Conservation (phyloP, 2,888 invertebrate genomes). For the Habroteleia sp. region DNA sequence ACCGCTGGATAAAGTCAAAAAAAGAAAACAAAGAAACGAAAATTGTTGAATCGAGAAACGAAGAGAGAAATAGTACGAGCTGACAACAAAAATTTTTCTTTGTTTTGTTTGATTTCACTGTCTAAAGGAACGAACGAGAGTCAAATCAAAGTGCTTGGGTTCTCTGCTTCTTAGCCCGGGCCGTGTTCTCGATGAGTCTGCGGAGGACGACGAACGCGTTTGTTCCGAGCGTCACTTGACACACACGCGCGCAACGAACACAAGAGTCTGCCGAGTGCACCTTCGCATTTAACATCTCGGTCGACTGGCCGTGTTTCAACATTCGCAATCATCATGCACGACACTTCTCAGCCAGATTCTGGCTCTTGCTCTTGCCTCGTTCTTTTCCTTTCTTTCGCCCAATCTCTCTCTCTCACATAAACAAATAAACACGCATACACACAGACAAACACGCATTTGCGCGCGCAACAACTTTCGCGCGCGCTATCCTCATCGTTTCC, state of each 20-base stretch:
- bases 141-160: conserved; percentile 63
- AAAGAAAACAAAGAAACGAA: conserved; percentile 64
- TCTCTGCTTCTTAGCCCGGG: conserved; percentile 67
- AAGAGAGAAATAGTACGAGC: conserved; percentile 63
- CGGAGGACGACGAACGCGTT: conserved; percentile 45
- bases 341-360: conserved; percentile 39
- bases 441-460: conserved; percentile 5
- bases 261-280: conserved; percentile 68
- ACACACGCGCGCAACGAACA: conserved; percentile 69
- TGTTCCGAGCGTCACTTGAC: conserved; percentile 50
- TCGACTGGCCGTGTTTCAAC: conserved; percentile 52
- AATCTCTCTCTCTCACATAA: conserved; percentile 1
- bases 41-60: conserved; percentile 75
- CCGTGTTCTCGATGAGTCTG: too few species aligned
- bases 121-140: conserved; percentile 77
- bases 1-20: conserved; percentile 58
- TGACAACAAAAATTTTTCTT: conserved; percentile 15
- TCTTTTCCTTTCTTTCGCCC: conserved; percentile 8
- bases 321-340: conserved; percentile 25
- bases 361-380: conserved; percentile 12
- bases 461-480: too few species aligned
- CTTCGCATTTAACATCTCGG: conserved; percentile 29
- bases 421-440: conserved; percentile 7
- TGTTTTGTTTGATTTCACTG: conserved; percentile 68
- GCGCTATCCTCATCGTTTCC: too few species aligned